Evolutionary conservation across 1,140 invertebrate species (phyloP), one percentile per base, ranked within the genome.

Genomic region (Tyrophagus putrescentiae): DNA sequence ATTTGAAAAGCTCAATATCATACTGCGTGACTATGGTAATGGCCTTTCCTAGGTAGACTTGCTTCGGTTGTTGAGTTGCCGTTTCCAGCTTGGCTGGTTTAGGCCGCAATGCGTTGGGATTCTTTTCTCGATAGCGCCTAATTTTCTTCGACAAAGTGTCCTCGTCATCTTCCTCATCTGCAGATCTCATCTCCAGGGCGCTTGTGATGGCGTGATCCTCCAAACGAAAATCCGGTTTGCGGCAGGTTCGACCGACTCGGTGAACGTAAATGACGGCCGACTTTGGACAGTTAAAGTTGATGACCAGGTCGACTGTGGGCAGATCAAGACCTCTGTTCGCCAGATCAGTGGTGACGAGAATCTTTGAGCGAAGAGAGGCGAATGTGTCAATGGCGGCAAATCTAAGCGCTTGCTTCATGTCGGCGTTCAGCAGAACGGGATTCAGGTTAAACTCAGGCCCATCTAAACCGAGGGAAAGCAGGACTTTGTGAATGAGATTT

Each of bases 261-360:
- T 99, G 95, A 67, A 98, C 84, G 72, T 98, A 98, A 68, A 93
- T 88, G 69, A 90, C 93, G 1, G 87, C 81, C 62, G 84, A 79
- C 59, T 82, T 82, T 0, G 93, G 94, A 65, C 97, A 79, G 66
- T 84, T 84, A 70, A 95, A 87, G 75, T 99, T 98, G 0, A 99
- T 80, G 0, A 99, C 87, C 60, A 97, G 75, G 44, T 66, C 64
- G 18, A 67, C 62, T 23, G 50, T 57, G 13, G 76, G 75, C 60
- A 79, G 75, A 66, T 79, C 77, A 18, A 79, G 68, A 66, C 93
- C 93, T 75, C 93, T 78, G 64, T 90, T 88, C 0, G 92, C 94
- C 0, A 98, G 88, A 77, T 98, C 91, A 23, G 95, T 99, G 4
- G 94, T 90, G 57, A 98, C 84, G 2, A 98, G 75, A 28, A 95